phyloP scores from a whole-genome alignment of 2,113 vertebrate genomes.

The Dicerorhinus sumatrensis region DNA sequence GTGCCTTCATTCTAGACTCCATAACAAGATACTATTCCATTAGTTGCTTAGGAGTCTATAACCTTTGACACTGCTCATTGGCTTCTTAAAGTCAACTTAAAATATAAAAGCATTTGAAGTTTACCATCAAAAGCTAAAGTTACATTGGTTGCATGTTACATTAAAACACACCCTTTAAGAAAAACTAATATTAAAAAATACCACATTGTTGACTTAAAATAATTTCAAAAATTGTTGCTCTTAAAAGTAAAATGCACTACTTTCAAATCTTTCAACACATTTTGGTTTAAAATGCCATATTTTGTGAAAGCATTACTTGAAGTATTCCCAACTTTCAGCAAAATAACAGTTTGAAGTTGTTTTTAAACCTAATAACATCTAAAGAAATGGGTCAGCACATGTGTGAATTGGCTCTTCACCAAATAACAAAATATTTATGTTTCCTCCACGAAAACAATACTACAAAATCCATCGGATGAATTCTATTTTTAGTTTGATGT shows the following conservation, averaged over 20 bases:
- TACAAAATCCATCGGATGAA: conserved; percentile 53
- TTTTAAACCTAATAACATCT: conserved; percentile 20
- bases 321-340: background rate
- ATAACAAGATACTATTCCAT: conserved; percentile 41
- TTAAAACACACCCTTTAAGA: conserved; percentile 80
- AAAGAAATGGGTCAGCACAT: conserved; percentile 48
- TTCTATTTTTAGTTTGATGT: conserved; percentile 58
- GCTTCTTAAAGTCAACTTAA: conserved; percentile 69
- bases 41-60: conserved; percentile 57
- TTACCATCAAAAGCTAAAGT: conserved; percentile 58
- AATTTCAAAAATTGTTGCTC: conserved; percentile 50
- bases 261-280: conserved; percentile 40
- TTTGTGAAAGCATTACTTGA: conserved; percentile 59
- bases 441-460: conserved; percentile 52
- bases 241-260: conserved; percentile 61
- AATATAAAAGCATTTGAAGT: conserved; percentile 70
- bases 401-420: background rate
- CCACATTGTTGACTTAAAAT: conserved; percentile 31
- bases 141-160: conserved; percentile 79
- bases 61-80: conserved; percentile 54
- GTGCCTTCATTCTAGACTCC: conserved; percentile 51
- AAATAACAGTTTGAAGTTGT: background rate
- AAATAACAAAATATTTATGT: background rate
- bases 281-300: conserved; percentile 63
- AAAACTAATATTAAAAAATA: conserved; percentile 71